A percentile compares a stretch with the other conserved stretches of the same genome.
Evolutionary conservation across 2,888 invertebrate genomes (phyloP).

Genomic region (Dryobotodes eremita): DNA sequence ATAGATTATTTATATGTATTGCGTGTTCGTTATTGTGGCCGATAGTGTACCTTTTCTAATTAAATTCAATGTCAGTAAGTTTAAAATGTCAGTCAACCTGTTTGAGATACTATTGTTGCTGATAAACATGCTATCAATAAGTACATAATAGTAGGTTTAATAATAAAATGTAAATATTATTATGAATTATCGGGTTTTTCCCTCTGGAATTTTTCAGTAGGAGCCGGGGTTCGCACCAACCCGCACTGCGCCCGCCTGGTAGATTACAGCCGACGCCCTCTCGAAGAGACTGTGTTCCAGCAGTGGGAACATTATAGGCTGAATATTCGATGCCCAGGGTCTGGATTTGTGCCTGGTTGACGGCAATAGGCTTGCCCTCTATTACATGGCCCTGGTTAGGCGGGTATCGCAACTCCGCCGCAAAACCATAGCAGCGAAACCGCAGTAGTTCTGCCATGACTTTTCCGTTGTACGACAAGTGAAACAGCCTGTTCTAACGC

Average conservation of each 20-base stretch:
- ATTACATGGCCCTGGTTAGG: too few species aligned
- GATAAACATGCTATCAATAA: neutral
- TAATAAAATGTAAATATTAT: conserved; percentile 3
- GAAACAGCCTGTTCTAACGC: too few species aligned
- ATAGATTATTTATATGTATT: neutral
- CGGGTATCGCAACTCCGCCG: too few species aligned
- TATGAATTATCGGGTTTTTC: neutral
- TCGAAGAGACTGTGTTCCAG: neutral
- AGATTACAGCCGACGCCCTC: neutral
- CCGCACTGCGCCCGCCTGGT: neutral
- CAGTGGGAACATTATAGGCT: neutral
- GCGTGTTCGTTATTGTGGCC: neutral
- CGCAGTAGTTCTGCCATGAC: too few species aligned
- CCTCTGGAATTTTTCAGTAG: neutral
- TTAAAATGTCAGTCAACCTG: neutral
- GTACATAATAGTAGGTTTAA: neutral
- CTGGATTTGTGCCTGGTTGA: neutral
- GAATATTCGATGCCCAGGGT: neutral
- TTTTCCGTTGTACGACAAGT: too few species aligned
- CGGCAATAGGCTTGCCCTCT: too few species aligned
- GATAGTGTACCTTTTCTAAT: neutral
- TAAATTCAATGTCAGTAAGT: neutral
- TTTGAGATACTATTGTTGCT: neutral
- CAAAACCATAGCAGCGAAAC: too few species aligned
- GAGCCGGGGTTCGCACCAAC: neutral